phyloP scores from a whole-genome alignment of 2,888 invertebrate genomes.

The Eulithis testata region DNA sequence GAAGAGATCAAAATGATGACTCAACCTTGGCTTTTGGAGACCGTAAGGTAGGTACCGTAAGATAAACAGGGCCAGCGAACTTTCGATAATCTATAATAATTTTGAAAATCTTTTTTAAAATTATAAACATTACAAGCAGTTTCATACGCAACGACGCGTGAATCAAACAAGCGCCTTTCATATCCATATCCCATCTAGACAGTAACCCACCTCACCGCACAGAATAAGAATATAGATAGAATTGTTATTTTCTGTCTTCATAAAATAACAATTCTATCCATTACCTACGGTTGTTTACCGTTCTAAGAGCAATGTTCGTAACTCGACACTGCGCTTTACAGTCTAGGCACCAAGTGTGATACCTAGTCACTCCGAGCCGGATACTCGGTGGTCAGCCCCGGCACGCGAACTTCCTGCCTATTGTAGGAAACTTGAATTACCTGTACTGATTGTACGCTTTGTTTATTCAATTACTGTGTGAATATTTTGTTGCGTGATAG shows the following conservation, averaged over 20 bases:
- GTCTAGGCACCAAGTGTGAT: slow-evolving; percentile 1
- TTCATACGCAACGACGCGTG: too few species aligned
- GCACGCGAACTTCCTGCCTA: slow-evolving; percentile 53
- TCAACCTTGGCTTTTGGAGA: slow-evolving; percentile 18
- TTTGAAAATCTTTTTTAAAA: too few species aligned
- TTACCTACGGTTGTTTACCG: slow-evolving; percentile 39
- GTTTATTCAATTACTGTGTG: slow-evolving; percentile 9
- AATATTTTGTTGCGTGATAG: neutral
- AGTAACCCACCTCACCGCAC: too few species aligned
- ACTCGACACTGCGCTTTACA: slow-evolving; percentile 40
- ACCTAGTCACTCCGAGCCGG: slow-evolving; percentile 46
- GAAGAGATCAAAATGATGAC: slow-evolving; percentile 24
- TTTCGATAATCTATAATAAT: too few species aligned
- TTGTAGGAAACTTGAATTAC: slow-evolving; percentile 51
- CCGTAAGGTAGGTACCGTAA: neutral
- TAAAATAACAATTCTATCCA: slow-evolving; percentile 30
- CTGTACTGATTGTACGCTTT: slow-evolving; percentile 17
- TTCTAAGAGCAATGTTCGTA: slow-evolving; percentile 42
- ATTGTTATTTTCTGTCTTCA: too few species aligned
- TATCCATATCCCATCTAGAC: too few species aligned
- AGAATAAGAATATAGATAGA: too few species aligned
- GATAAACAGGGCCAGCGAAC: too few species aligned
- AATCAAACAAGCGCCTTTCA: too few species aligned
- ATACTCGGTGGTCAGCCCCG: slow-evolving; percentile 51
- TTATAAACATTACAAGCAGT: too few species aligned